Evolutionary conservation across 2,888 invertebrate genomes (phyloP), one percentile per base, ranked within the genome.

Genomic region (Aporophyla nigra): DNA sequence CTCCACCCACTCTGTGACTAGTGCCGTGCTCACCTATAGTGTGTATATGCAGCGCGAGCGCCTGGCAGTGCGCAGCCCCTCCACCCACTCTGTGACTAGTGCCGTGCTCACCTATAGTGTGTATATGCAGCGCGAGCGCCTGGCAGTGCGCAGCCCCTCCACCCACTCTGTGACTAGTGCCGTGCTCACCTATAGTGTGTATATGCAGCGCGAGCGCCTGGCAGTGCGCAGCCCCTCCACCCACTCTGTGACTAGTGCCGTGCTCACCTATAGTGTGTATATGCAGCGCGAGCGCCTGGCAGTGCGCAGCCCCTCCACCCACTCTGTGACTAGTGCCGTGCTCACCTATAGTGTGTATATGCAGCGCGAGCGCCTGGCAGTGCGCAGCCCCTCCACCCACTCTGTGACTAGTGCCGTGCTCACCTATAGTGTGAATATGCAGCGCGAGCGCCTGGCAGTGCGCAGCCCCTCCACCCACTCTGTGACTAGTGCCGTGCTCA

Each of bases 31-130:
- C 27, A 95, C 98, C 98, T 56, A 98, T 98, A 0, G 98, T 98
- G 89, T 98, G 98, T 58, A 97, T 97, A 90, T 98, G 98, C 76
- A 98, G 98, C 27, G 98, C 97, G 70, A 99, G 96, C 91, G 99
- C 98, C 93, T 99, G 99, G 88, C 99, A 97, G 95, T 99, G 99
- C 91, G 99, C 98, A n/a, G n/a, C n/a, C n/a, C n/a, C 43, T 43
- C 43, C 43, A 43, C 43, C 43, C 43, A 43, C 43, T 43, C 9
- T 7, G 43, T 7, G 7, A 43, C 7, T 7, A 9, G 43, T 43
- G 43, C 43, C 43, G 16, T 5, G 9, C 66, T 59, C 27, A 95
- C 98, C 98, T 56, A 98, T 98, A 0, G 98, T 98, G 89, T 98
- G 98, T 58, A 97, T 97, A 90, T 98, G 98, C 76, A 98, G 98